Evolutionary conservation across 2,888 invertebrate species (phyloP), one percentile per base, ranked within the genome.

Genomic region (Phorcus lineatus): DNA sequence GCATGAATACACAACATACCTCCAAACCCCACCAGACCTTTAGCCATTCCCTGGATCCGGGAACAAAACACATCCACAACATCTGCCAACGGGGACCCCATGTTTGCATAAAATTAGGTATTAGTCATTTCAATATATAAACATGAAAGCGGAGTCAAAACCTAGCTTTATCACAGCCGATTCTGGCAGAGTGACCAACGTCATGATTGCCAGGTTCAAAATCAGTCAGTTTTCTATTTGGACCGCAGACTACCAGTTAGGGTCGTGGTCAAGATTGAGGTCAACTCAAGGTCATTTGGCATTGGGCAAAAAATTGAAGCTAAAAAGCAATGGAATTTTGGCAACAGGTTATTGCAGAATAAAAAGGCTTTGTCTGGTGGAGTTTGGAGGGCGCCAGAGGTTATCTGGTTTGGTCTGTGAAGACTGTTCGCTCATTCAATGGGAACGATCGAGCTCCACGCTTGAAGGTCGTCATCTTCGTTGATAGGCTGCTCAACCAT

Each of bases 371-470:
- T 36, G 70, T 31, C 40, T 70, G 70, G 36, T 70, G 70, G 70
- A 70, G 40, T 19, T 40, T 70, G 70, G 36, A 70, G 70, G 70
- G 28, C 67, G 24, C 70, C 70, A 57, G 40, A 70, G 70, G 70
- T 70, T 24, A 36, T 40, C 40, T 70, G 70, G 70, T 19, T 70
- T 70, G 70, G 70, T 70, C 70, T 70, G 70, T 70, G 70, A 13
- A 31, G 70, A 70, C 70, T 70, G 70, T 70, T 70, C 70, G 40
- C 9, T 70, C 36, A 36, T 36, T 70, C 70, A 40, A 19, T 17
- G 70, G 70, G 70, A 70, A 70, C 36, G 40, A 24, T 57, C 22
- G 13, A 36, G 40, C 19, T 70, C 70, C 70, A 70, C 70, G 11
- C 40, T 36, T 70, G 47, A 47, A 47, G 31, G 70, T 31, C 70